Percentiles rank a stretch among this genome's conserved stretches.
phyloP scores from a whole-genome alignment of 2,113 vertebrate genomes.

The Penelope pileata region DNA sequence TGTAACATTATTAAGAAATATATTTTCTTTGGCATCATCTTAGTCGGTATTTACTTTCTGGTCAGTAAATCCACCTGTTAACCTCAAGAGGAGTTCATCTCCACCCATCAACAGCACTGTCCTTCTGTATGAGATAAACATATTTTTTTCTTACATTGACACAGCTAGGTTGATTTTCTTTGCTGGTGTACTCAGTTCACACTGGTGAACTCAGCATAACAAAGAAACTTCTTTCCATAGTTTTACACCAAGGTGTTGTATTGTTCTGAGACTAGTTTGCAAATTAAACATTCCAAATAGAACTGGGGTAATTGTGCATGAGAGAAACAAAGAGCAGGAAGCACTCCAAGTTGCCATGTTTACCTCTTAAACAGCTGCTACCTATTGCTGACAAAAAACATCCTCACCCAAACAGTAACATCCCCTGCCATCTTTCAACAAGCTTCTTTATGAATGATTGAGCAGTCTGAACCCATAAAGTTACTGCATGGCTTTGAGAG shows the following conservation, averaged over 20 bases:
- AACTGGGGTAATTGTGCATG: not conserved
- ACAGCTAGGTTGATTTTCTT: not conserved
- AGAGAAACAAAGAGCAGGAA: constrained; percentile 24
- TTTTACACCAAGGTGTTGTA: not conserved
- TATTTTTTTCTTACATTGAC: not conserved
- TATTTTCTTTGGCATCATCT: not conserved
- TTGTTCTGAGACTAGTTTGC: not conserved
- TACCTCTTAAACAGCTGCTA: not conserved
- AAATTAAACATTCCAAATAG: not conserved
- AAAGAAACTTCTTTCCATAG: not conserved
- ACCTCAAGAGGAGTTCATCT: not conserved
- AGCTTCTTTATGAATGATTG: not conserved
- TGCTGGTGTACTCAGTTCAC: not conserved
- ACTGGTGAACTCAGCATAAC: not conserved
- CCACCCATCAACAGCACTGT: not conserved
- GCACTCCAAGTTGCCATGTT: not conserved
- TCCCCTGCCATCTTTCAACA: not conserved
- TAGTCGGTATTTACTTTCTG: not conserved
- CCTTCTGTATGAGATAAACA: not conserved
- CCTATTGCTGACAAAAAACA: not conserved
- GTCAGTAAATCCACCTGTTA: not conserved
- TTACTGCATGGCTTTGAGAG: not conserved
- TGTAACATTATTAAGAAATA: not conserved
- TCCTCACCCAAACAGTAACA: not conserved
- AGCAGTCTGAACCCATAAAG: not conserved